These are phyloP conservation scores for Euphonia xanthogaster DNA, from an alignment of 2,797 vertebrate species.

Conservation along the genomic window DNA sequence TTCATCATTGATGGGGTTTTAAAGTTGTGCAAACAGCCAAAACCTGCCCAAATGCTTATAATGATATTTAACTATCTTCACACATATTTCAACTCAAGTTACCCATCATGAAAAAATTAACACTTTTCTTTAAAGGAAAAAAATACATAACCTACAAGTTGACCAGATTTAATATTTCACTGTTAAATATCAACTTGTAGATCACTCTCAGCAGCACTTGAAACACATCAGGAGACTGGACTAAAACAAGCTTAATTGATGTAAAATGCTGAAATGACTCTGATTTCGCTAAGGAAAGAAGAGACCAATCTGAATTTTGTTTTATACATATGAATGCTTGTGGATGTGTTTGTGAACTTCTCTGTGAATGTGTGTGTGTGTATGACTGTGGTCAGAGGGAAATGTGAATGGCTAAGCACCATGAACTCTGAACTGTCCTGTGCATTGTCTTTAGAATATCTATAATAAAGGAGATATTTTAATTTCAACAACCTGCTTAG, in stretches of 20 bases:
- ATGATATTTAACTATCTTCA: neutral
- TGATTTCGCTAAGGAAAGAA: neutral
- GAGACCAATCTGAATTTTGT: neutral
- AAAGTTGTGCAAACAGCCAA: neutral
- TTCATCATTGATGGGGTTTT: neutral
- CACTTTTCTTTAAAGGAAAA: neutral
- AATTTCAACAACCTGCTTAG: neutral
- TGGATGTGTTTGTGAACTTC: neutral
- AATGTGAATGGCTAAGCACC: neutral
- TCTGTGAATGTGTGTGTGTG: fast-evolving
- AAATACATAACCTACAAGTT: neutral
- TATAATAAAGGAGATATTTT: neutral
- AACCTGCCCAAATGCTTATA: neutral
- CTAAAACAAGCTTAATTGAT: neutral
- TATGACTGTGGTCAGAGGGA: neutral
- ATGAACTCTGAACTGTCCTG: neutral
- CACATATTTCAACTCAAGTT: neutral
- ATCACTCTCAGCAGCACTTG: neutral
- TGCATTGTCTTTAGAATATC: neutral
- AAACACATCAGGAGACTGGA: neutral
- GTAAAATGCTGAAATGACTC: neutral
- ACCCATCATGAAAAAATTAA: neutral
- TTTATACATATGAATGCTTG: neutral
- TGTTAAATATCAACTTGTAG: neutral
- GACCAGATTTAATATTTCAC: neutral